Conservation (phyloP, 2,113 vertebrate species). For the Phyllostomus discolor region DNA sequence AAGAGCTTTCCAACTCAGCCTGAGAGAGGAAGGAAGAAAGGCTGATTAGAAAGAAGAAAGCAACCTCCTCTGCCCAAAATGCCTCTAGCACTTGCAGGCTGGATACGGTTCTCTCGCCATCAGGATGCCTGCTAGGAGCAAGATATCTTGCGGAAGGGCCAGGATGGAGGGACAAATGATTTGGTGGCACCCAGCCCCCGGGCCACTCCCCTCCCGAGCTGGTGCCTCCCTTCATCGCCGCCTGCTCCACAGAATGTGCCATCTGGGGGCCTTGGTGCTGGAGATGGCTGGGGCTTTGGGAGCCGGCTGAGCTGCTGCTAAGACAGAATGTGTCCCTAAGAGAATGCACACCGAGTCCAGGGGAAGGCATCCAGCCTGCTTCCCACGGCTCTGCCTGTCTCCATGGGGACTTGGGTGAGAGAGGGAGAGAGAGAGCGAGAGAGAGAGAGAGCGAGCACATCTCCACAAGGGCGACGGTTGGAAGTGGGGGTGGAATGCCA, state of each 20-base stretch:
- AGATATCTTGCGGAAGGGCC: conserved; percentile 17
- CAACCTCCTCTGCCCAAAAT: not conserved
- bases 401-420: conserved; percentile 62
- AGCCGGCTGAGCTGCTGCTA: conserved; percentile 47
- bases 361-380: conserved; percentile 29
- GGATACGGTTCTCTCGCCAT: not conserved
- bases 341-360: conserved; percentile 53
- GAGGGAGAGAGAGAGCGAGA: not conserved
- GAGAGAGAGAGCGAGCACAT: not conserved
- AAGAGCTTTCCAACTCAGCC: conserved; percentile 66
- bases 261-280: conserved; percentile 62
- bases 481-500: not conserved
- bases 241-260: conserved; percentile 39
- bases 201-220: conserved; percentile 5
- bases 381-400: conserved; percentile 51
- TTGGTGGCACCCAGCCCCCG: not conserved
- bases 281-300: conserved; percentile 48
- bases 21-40: conserved; percentile 31
- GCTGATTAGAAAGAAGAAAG: conserved; percentile 4
- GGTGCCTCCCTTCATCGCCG: not conserved
- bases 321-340: conserved; percentile 68
- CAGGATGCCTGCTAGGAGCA: conserved; percentile 6
- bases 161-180: not conserved
- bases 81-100: not conserved
- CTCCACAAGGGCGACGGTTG: not conserved